Conservation (phyloP, 2,797 vertebrate genomes). For the Otus scops region DNA sequence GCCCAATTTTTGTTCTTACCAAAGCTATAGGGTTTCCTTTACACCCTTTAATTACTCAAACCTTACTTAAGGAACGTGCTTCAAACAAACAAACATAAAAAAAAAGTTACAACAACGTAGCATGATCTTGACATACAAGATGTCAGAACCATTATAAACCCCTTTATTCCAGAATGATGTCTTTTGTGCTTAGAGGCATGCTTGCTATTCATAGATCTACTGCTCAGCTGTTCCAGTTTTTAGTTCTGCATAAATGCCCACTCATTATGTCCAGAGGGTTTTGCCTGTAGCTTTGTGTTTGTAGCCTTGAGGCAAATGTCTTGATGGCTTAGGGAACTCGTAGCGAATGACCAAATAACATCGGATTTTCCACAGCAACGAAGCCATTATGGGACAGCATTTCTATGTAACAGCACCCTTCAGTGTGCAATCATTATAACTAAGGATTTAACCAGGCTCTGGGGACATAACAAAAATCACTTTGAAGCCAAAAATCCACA, state of each 20-base stretch:
- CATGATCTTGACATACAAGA: constrained; percentile 73
- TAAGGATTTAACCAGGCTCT: constrained; percentile 68
- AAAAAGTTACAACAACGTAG: constrained; percentile 65
- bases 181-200: constrained; percentile 74
- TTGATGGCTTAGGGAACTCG: constrained; percentile 75
- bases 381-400: constrained; percentile 76
- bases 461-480: constrained; percentile 67
- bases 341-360: constrained; percentile 74
- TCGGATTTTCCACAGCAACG: constrained; percentile 78
- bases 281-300: constrained; percentile 78
- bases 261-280: constrained; percentile 77
- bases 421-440: constrained; percentile 72
- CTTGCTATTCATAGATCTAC: constrained; percentile 75
- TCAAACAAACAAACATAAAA: constrained; percentile 61
- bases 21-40: constrained; percentile 6
- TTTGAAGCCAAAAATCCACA: constrained; percentile 63
- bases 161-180: constrained; percentile 66
- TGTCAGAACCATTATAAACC: constrained; percentile 74
- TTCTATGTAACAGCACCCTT: constrained; percentile 75
- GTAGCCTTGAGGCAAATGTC: constrained; percentile 79
- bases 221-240: constrained; percentile 79
- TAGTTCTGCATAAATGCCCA: constrained; percentile 80
- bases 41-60: constrained; percentile 51
- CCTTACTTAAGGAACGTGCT: constrained; percentile 30
- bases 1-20: background rate